Percentiles rank a stretch among this genome's conserved stretches.
These are phyloP conservation scores for Drosophila paranaensis DNA, from an alignment of 2,888 invertebrate species.

Conservation along the genomic window DNA sequence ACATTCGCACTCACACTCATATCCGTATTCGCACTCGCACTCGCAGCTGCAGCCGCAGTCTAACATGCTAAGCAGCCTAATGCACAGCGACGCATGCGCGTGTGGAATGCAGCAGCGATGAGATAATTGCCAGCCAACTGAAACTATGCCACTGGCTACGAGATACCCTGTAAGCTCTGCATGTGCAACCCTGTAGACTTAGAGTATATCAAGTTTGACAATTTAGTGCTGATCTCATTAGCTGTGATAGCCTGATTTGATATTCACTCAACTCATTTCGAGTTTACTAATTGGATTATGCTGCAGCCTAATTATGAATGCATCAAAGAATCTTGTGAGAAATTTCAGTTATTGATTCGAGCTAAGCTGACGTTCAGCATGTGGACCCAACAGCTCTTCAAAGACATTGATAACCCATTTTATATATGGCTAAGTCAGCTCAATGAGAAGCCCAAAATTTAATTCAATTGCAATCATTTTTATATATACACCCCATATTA, in stretches of 20 bases:
- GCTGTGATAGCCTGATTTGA: not conserved
- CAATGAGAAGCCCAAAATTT: not conserved
- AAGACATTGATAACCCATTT: not conserved
- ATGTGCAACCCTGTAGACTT: slow-evolving; percentile 24
- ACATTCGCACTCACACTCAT: slow-evolving; percentile 16
- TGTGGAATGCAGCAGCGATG: slow-evolving; percentile 65
- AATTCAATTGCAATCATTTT: not conserved
- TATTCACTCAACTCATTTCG: slow-evolving; percentile 14
- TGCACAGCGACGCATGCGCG: slow-evolving; percentile 54
- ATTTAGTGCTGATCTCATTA: not conserved
- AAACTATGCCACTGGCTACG: slow-evolving; percentile 1
- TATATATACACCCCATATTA: too few relatives aligned
- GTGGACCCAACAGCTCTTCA: not conserved
- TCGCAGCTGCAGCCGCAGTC: slow-evolving; percentile 21
- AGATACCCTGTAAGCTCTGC: not conserved
- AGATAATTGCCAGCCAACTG: slow-evolving; percentile 66
- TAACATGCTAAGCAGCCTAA: slow-evolving; percentile 60
- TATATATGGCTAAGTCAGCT: not conserved
- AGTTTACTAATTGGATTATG: slow-evolving; percentile 11
- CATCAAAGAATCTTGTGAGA: not conserved
- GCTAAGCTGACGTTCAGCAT: not conserved
- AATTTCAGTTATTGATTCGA: not conserved
- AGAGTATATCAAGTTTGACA: not conserved
- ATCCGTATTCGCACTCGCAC: slow-evolving; percentile 15
- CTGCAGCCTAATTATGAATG: not conserved